phyloP scores from a whole-genome alignment of 2,888 invertebrate species.

The Lissonota sp. region DNA sequence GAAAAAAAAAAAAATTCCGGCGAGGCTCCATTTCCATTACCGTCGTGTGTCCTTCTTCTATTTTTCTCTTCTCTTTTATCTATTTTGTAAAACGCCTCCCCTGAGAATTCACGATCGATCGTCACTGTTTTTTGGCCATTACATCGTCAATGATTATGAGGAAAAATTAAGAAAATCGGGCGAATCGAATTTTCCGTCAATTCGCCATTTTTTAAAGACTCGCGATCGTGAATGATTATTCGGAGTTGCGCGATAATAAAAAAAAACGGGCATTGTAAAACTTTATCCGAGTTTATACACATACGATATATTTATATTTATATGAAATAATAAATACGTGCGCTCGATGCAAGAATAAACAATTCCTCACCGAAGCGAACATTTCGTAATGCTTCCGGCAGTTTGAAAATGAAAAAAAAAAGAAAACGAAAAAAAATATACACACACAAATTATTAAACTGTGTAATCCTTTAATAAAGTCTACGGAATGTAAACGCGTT shows the following conservation, averaged over 20 bases:
- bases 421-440: conserved; percentile 28
- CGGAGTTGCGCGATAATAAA: conserved; percentile 2
- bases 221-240: conserved; percentile 12
- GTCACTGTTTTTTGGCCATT: conserved; percentile 52
- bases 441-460: conserved; percentile 72
- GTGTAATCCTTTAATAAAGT: conserved; percentile 80
- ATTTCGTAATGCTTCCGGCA: conserved; percentile 60
- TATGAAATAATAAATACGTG: conserved; percentile 16
- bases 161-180: conserved; percentile 43
- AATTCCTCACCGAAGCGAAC: conserved; percentile 72
- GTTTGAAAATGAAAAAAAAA: conserved; percentile 51
- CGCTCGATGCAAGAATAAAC: conserved; percentile 59
- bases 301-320: conserved; percentile 29
- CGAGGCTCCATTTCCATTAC: conserved; percentile 31
- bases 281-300: conserved; percentile 52
- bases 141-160: conserved; percentile 24
- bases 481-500: conserved; percentile 82
- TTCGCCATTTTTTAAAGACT: background rate
- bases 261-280: conserved; percentile 61
- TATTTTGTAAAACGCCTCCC: conserved; percentile 47
- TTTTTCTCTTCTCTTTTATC: conserved; percentile 4
- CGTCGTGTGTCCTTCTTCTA: conserved; percentile 50
- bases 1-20: conserved; percentile 17
- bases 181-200: background rate
- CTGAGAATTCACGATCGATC: conserved; percentile 43